A percentile compares a stretch with the other conserved stretches of the same genome.
These are phyloP conservation scores for Conus ventricosus DNA, from an alignment of 1,140 invertebrate genomes.

Conservation along the genomic window DNA sequence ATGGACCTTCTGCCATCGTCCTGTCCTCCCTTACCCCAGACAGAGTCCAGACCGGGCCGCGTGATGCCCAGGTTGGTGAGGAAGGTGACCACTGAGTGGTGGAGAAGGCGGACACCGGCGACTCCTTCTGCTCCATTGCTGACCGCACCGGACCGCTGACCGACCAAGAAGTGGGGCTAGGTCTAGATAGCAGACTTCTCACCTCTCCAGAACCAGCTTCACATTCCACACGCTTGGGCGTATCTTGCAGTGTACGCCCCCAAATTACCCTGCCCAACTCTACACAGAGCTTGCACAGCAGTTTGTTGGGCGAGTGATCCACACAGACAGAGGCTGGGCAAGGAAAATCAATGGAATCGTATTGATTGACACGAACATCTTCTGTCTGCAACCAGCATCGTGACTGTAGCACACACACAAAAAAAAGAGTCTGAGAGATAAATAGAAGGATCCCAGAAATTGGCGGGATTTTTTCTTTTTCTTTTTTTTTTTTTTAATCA, in stretches of 20 bases:
- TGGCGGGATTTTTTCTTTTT: too few species aligned
- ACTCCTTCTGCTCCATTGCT: neutral
- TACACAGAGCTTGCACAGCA: neutral
- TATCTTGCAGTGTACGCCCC: too few species aligned
- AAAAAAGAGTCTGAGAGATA: too few species aligned
- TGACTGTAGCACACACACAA: too few species aligned
- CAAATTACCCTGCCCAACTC: neutral
- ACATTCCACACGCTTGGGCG: too few species aligned
- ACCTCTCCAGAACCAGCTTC: too few species aligned
- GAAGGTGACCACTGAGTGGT: constrained; percentile 19
- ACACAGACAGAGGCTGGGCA: neutral
- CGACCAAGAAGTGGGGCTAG: too few species aligned
- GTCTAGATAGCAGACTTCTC: too few species aligned
- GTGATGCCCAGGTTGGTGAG: constrained; percentile 24
- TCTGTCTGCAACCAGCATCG: neutral
- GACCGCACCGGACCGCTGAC: too few species aligned
- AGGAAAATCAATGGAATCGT: neutral
- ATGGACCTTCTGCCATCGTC: neutral
- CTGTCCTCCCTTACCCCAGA: constrained; percentile 25
- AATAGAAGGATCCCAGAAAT: too few species aligned
- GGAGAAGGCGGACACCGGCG: neutral
- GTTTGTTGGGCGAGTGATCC: neutral
- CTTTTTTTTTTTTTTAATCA: too few species aligned
- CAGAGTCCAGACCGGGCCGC: constrained; percentile 17
- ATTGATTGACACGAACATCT: neutral